A percentile compares a stretch with the other conserved stretches of the same genome.
Conservation (phyloP, 2,113 vertebrate genomes). For the Heliornis fulica region DNA sequence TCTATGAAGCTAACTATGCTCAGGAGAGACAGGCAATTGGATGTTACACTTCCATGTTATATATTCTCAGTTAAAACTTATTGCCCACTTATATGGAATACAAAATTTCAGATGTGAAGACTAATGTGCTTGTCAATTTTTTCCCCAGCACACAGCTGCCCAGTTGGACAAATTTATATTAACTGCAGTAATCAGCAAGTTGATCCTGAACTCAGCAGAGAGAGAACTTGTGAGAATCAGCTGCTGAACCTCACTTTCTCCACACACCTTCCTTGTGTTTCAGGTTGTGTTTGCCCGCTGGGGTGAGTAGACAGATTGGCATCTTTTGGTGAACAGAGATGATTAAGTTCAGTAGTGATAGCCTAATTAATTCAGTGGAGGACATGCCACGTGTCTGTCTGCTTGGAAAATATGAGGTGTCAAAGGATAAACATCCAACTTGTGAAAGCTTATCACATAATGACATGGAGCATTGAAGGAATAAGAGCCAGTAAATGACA, state of each 20-base stretch:
- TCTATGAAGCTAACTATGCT: background rate
- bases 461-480: rapidly evolving
- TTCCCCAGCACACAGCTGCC: conserved; percentile 77
- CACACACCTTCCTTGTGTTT: conserved; percentile 83
- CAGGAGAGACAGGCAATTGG: background rate
- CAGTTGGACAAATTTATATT: conserved; percentile 83
- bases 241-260: conserved; percentile 89
- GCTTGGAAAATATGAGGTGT: background rate
- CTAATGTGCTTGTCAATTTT: background rate
- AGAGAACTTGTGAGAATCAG: conserved; percentile 90
- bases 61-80: background rate
- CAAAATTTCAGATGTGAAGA: background rate
- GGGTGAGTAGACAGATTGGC: conserved; percentile 77
- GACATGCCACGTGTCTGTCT: background rate
- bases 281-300: conserved; percentile 86
- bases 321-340: background rate
- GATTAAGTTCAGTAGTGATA: background rate
- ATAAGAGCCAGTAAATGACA: background rate
- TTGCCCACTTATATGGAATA: background rate
- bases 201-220: conserved; percentile 70
- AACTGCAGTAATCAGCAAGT: conserved; percentile 81
- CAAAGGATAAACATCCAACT: background rate
- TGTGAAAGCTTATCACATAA: background rate
- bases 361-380: background rate
- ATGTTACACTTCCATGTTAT: background rate